Evolutionary conservation across 1,140 invertebrate species (phyloP).

Genomic region (Eulimnadia texana): DNA sequence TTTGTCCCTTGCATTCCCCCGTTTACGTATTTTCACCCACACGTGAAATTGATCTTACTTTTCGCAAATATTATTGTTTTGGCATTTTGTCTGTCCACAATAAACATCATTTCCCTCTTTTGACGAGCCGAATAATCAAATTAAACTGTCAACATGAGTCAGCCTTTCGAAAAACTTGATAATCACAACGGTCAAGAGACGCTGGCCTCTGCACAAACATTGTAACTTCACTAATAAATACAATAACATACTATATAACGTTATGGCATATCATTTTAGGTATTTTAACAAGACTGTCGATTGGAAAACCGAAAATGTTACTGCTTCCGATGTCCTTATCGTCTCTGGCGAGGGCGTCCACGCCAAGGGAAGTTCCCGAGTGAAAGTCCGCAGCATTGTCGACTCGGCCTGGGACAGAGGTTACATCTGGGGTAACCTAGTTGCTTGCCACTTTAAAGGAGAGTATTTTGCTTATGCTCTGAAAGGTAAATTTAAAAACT

Average conservation of each 20-base stretch:
- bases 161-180: neutral
- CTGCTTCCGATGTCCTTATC: conserved; percentile 39
- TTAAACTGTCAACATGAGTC: neutral
- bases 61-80: no score
- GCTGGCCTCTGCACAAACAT: neutral
- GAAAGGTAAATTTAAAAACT: conserved; percentile 44
- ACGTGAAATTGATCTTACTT: no score
- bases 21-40: no score
- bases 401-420: conserved; percentile 80
- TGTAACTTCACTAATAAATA: neutral
- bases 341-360: conserved; percentile 42
- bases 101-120: no score
- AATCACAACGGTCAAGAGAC: neutral
- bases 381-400: conserved; percentile 78
- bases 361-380: conserved; percentile 64
- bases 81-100: no score
- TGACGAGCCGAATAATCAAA: no score
- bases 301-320: neutral
- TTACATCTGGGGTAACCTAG: conserved; percentile 47
- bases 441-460: conserved; percentile 73
- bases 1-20: no score
- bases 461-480: conserved; percentile 79
- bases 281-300: neutral
- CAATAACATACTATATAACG: neutral
- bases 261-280: neutral